These are phyloP conservation scores for Limnothrissa miodon DNA, from an alignment of 2,113 vertebrate genomes.

Conservation along the genomic window DNA sequence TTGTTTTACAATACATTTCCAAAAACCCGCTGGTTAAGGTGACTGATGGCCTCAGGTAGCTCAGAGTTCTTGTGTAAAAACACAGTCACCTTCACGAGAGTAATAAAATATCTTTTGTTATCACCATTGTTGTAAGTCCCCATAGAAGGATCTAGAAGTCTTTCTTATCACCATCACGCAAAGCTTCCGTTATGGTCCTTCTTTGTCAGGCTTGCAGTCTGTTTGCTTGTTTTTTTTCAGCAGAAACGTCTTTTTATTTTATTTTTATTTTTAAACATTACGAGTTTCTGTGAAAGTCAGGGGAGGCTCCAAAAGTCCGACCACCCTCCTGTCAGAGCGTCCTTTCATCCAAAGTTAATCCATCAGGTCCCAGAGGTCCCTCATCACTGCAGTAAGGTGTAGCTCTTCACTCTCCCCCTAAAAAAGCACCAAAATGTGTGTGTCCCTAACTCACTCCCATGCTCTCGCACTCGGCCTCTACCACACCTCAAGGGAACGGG, in stretches of 20 bases:
- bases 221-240: neutral
- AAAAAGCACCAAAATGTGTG: slow-evolving; percentile 1
- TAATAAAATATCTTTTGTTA: slow-evolving; percentile 79
- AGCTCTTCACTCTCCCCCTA: slow-evolving; percentile 12
- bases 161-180: slow-evolving; percentile 14
- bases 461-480: neutral
- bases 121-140: slow-evolving; percentile 61
- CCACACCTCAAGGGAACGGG: slow-evolving; percentile 35
- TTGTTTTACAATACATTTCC: slow-evolving; percentile 77
- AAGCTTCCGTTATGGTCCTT: slow-evolving; percentile 38
- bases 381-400: slow-evolving; percentile 11
- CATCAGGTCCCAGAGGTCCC: slow-evolving; percentile 5
- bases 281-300: neutral
- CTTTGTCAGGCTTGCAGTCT: slow-evolving; percentile 22
- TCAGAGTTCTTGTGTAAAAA: slow-evolving; percentile 79
- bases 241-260: slow-evolving; percentile 38
- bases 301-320: neutral
- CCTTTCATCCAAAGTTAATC: neutral
- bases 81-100: slow-evolving; percentile 70
- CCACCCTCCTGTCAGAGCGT: neutral
- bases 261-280: slow-evolving; percentile 2
- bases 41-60: slow-evolving; percentile 74
- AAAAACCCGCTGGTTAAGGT: slow-evolving; percentile 80
- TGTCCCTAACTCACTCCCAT: neutral
- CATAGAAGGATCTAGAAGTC: slow-evolving; percentile 67